Conservation (phyloP, 2,888 invertebrate species). For the Spilarctia lutea region DNA sequence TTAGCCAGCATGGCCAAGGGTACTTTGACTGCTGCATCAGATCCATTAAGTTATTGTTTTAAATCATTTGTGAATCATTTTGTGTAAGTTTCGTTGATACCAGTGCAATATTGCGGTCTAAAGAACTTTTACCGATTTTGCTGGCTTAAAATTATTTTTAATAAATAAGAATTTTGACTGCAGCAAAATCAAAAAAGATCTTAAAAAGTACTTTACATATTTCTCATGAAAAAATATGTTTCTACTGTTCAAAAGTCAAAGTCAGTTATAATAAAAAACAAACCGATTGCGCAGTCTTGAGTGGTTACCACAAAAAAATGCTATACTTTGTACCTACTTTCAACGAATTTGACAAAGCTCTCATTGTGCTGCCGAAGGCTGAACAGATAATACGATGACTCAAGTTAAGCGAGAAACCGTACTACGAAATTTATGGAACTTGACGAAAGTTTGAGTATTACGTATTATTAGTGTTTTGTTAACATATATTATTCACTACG, state of each 20-base stretch:
- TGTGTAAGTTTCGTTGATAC: too few relatives aligned
- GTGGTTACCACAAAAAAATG: slow-evolving; percentile 21
- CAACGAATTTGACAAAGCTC: slow-evolving; percentile 41
- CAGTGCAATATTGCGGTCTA: too few relatives aligned
- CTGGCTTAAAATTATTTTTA: not conserved
- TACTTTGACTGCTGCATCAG: too few relatives aligned
- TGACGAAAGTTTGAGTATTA: slow-evolving; percentile 38
- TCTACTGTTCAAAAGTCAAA: not conserved
- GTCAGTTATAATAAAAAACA: not conserved
- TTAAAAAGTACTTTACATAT: not conserved
- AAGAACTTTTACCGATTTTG: too few relatives aligned
- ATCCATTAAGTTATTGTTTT: too few relatives aligned
- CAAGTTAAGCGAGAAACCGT: slow-evolving; percentile 41
- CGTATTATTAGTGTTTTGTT: slow-evolving; percentile 29
- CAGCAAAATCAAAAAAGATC: not conserved
- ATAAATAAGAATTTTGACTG: too few relatives aligned
- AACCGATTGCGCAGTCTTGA: slow-evolving; percentile 10
- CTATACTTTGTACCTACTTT: slow-evolving; percentile 21
- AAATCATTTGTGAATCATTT: too few relatives aligned
- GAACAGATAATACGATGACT: slow-evolving; percentile 50
- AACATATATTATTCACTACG: slow-evolving; percentile 17
- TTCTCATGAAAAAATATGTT: not conserved
- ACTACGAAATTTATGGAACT: slow-evolving; percentile 27
- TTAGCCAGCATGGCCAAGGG: not conserved
- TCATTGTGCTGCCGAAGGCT: slow-evolving; percentile 60